Base-by-base conservation (phyloP, 2,113 vertebrate species). In the Vulpes vulpes region DNA sequence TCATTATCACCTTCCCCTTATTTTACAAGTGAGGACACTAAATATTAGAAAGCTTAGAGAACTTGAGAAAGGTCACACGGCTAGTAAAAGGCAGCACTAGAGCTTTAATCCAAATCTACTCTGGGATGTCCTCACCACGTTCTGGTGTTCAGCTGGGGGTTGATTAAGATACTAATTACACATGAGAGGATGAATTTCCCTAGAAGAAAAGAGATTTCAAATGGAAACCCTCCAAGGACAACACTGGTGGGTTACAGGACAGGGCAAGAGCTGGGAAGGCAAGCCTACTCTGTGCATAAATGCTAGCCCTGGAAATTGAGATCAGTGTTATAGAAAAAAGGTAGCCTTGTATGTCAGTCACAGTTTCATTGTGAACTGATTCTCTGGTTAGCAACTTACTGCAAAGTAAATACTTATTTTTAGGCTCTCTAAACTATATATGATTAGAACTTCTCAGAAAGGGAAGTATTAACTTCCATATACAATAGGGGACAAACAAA, bases 21-120 rank as follows among this genome's bases (percentile, higher is more conserved):
- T 65, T 79, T 23, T 97, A 78, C 22, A 38, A 78, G 87, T 83
- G 20, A 94, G 91, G 38, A 98, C 85, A 94, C 76, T 67, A 84
- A 81, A 60, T 19, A 53, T 59, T 20, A 65, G 62, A 67, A 91
- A 83, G 78, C 2, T 90, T 76, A 95, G 11, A 9, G 9, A 82
- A 35, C 22, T n/a, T 95, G n/a, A 93, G 82, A 89, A 94, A 74
- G 49, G 69, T 49, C 57, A 95, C 27, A 59, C 0, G 79, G 49
- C 15, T 62, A 78, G 69, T 65, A 60, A 87, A 84, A 93, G 25
- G 51, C 23, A 92, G n/a, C 8, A 57, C 23, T 67, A 57, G 60
- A 23, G 23, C 49, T 89, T 89, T 93, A 55, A 55, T 71, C 23
- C 20, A 83, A 80, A 92, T 59, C 14, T 69, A 74, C 15, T 91